These are phyloP conservation scores for Platycheirus rosarum DNA, from an alignment of 2,888 invertebrate genomes.

Conservation along the genomic window DNA sequence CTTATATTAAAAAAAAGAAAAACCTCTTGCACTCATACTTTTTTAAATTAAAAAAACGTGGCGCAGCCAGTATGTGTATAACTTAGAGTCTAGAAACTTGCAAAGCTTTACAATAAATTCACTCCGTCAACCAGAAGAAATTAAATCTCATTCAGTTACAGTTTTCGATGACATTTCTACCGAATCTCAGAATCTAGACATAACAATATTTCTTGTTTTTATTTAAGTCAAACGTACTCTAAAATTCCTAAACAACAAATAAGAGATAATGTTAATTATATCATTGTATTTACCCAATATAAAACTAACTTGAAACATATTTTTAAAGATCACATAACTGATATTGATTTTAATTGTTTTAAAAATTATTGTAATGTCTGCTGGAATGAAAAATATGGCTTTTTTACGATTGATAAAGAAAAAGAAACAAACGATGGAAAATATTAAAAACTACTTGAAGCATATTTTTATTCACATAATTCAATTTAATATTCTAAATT, in stretches of 20 bases:
- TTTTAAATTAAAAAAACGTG: too few relatives aligned
- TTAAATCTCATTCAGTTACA: too few relatives aligned
- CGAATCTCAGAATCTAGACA: constrained; percentile 6
- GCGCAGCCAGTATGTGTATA: constrained; percentile 17
- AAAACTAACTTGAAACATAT: constrained; percentile 33
- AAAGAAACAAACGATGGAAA: constrained; percentile 29
- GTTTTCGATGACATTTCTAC: constrained; percentile 30
- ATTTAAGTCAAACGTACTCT: too few relatives aligned
- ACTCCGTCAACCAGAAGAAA: constrained; percentile 23
- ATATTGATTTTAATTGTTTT: constrained; percentile 21
- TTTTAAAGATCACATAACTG: constrained; percentile 31
- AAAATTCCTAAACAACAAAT: constrained; percentile 33
- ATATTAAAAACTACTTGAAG: constrained; percentile 40
- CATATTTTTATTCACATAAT: constrained; percentile 31
- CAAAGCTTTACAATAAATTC: constrained; percentile 21
- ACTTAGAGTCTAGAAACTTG: too few relatives aligned
- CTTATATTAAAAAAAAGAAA: too few relatives aligned
- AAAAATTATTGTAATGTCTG: constrained; percentile 22
- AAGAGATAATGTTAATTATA: constrained; percentile 40
- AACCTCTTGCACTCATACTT: too few relatives aligned
- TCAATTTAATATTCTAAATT: too few relatives aligned
- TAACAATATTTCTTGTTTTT: constrained; percentile 10
- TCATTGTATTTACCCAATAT: constrained; percentile 23
- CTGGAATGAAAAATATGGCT: constrained; percentile 21
- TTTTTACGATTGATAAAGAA: constrained; percentile 32